These are phyloP conservation scores for Thomomys bottae DNA, from an alignment of 2,113 vertebrate genomes.

Conservation along the genomic window DNA sequence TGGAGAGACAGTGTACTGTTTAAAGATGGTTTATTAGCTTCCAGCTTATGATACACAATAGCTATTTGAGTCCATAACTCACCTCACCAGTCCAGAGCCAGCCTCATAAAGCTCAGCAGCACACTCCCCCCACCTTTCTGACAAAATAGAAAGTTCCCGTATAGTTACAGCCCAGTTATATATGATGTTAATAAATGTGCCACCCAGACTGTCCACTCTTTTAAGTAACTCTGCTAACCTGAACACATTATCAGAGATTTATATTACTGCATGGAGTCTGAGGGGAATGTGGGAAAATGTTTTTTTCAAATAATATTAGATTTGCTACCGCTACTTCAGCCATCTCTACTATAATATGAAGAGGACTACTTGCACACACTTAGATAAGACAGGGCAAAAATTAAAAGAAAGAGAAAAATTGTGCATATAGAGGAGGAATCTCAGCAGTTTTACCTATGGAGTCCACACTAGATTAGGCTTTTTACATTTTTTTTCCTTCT, in stretches of 20 bases:
- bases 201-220: conserved; percentile 60
- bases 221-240: conserved; percentile 79
- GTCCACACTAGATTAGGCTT: conserved; percentile 1
- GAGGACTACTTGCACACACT: not conserved
- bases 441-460: not conserved
- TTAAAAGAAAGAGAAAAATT: not conserved
- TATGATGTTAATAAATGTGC: conserved; percentile 80
- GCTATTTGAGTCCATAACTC: conserved; percentile 68
- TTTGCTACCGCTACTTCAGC: conserved; percentile 66
- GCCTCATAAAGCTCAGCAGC: conserved; percentile 58
- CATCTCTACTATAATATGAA: conserved; percentile 22
- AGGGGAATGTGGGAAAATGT: conserved; percentile 66
- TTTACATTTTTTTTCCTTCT: not conserved
- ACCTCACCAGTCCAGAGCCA: conserved; percentile 39
- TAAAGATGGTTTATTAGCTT: conserved; percentile 73
- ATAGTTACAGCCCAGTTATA: conserved; percentile 73
- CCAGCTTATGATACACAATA: conserved; percentile 68
- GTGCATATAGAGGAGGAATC: no score
- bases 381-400: not conserved
- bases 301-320: conserved; percentile 56
- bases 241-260: conserved; percentile 75
- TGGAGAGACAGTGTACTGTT: not conserved
- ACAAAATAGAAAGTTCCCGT: conserved; percentile 73
- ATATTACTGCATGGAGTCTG: conserved; percentile 58
- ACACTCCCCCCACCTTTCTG: not conserved